Conservation (phyloP, 2,113 vertebrate genomes). For the Oplegnathus fasciatus region DNA sequence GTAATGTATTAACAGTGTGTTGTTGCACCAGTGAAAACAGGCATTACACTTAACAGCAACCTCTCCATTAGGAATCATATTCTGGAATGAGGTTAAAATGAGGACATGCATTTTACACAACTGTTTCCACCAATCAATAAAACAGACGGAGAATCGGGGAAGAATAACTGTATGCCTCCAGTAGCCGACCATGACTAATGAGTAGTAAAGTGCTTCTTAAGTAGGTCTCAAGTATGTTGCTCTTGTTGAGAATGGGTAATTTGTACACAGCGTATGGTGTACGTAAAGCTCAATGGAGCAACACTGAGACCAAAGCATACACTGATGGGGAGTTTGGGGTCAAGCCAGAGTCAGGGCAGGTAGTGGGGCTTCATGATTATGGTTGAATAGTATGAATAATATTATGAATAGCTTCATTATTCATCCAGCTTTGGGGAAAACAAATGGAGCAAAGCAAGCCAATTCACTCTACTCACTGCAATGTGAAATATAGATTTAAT, state of each 20-base stretch:
- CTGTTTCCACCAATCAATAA: constrained; percentile 25
- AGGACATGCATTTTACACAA: constrained; percentile 14
- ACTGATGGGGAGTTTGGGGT: background rate
- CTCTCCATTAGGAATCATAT: constrained; percentile 5
- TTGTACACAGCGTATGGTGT: constrained; percentile 18
- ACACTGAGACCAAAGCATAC: background rate
- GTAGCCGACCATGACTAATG: constrained; percentile 29
- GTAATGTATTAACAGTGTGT: background rate
- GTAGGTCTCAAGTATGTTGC: constrained; percentile 38
- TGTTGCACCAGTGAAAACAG: constrained; percentile 15
- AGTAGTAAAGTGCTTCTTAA: constrained; percentile 43
- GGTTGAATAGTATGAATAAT: background rate
- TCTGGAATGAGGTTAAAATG: constrained; percentile 10
- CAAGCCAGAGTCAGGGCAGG: background rate
- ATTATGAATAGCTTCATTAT: background rate
- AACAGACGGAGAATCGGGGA: constrained; percentile 1
- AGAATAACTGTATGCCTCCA: constrained; percentile 5
- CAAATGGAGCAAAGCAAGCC: background rate
- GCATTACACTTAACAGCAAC: background rate
- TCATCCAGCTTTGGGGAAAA: background rate
- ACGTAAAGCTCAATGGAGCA: constrained; percentile 1
- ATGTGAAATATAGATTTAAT: background rate
- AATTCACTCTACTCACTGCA: background rate
- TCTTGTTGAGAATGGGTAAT: constrained; percentile 9
- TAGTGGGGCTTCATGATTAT: background rate